Conservation (phyloP, 2,888 invertebrate species). For the Callosobruchus maculatus region DNA sequence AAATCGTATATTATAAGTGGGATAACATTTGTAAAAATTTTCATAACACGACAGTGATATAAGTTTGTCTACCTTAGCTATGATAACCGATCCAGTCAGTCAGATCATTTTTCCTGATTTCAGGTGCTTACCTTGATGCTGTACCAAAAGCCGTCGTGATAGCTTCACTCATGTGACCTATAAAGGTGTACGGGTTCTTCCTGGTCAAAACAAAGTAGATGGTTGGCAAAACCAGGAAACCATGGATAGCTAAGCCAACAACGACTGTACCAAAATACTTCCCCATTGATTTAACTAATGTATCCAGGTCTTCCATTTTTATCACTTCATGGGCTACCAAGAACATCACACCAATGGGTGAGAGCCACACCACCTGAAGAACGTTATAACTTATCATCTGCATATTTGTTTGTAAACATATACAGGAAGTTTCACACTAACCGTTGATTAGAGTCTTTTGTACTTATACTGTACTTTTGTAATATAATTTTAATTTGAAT, state of each 20-base stretch:
- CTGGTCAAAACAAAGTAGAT: constrained; percentile 61
- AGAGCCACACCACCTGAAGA: constrained; percentile 37
- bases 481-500: too few relatives aligned
- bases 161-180: constrained; percentile 61
- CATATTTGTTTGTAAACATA: too few relatives aligned
- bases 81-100: too few relatives aligned
- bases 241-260: constrained; percentile 65
- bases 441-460: too few relatives aligned
- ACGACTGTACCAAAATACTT: constrained; percentile 69
- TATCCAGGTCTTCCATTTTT: constrained; percentile 61
- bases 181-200: constrained; percentile 59
- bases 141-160: constrained; percentile 73
- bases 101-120: too few relatives aligned
- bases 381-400: too few relatives aligned
- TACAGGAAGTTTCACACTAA: too few relatives aligned
- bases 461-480: too few relatives aligned
- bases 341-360: constrained; percentile 63
- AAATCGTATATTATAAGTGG: too few relatives aligned
- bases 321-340: constrained; percentile 63
- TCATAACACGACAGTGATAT: too few relatives aligned
- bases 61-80: too few relatives aligned
- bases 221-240: constrained; percentile 65
- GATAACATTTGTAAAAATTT: too few relatives aligned
- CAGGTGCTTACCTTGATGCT: constrained; percentile 72
- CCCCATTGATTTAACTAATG: constrained; percentile 63